Percentiles rank a stretch among this genome's conserved stretches.
phyloP scores from a whole-genome alignment of 1,140 invertebrate genomes.

The Drosophila rhopaloa region DNA sequence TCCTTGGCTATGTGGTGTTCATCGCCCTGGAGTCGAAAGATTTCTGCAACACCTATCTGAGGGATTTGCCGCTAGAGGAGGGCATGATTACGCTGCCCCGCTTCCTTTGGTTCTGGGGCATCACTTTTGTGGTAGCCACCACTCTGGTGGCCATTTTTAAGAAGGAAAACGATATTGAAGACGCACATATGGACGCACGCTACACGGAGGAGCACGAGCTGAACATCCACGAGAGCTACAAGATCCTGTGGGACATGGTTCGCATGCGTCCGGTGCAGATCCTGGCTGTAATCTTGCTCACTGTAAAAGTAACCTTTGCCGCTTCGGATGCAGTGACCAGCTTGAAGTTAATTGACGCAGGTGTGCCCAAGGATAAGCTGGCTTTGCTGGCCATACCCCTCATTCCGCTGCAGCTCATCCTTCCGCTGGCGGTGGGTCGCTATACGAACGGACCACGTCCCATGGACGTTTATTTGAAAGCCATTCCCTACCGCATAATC shows the following conservation, averaged over 20 bases:
- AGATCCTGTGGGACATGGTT: conserved; percentile 93
- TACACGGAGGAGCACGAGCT: conserved; percentile 85
- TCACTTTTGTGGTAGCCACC: conserved; percentile 95
- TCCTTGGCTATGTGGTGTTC: conserved; percentile 98
- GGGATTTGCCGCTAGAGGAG: conserved; percentile 88
- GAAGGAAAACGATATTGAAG: conserved; percentile 88
- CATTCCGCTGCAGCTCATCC: conserved; percentile 96
- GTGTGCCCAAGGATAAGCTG: conserved; percentile 97
- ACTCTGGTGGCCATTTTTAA: conserved; percentile 96
- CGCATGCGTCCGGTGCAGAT: conserved; percentile 92
- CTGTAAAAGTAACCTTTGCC: conserved; percentile 97
- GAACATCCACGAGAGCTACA: conserved; percentile 93
- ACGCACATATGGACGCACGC: conserved; percentile 83
- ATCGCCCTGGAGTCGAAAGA: conserved; percentile 98
- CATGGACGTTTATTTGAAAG: conserved; percentile 94
- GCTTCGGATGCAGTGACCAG: conserved; percentile 97
- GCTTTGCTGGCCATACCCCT: conserved; percentile 96
- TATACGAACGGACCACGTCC: conserved; percentile 95
- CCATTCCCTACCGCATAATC: conserved; percentile 94
- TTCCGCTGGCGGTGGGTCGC: conserved; percentile 95
- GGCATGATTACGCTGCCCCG: conserved; percentile 94
- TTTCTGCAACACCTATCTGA: conserved; percentile 97
- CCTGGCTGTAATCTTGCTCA: conserved; percentile 93
- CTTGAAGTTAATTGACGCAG: conserved; percentile 97
- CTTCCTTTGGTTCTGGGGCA: conserved; percentile 98